Evolutionary conservation across 1,140 invertebrate genomes (phyloP).

Genomic region (Drosophila ironensis): DNA sequence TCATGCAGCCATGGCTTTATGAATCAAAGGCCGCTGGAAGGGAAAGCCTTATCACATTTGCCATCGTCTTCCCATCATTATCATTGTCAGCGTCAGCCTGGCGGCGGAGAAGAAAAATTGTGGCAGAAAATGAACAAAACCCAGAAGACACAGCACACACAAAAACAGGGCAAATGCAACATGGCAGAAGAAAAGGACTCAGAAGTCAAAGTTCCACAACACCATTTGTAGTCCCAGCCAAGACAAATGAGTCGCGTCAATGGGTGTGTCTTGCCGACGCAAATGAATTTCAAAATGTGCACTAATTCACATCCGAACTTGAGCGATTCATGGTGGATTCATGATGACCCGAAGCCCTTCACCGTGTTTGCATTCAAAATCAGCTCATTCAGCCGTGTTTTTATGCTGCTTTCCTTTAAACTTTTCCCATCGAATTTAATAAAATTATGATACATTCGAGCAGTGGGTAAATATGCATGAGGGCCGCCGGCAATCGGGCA

Average conservation of each 20-base stretch:
- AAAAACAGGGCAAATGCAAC: conserved; percentile 12
- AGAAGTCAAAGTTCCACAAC: conserved; percentile 13
- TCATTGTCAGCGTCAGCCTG: conserved; percentile 19
- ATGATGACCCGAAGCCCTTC: too few species aligned
- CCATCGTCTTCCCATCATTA: conserved; percentile 31
- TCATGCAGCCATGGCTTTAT: conserved; percentile 43
- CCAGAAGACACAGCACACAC: too few species aligned
- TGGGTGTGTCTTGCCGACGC: background rate
- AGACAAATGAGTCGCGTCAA: conserved; percentile 6
- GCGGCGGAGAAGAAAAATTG: conserved; percentile 2
- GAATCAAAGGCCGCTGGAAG: conserved; percentile 26
- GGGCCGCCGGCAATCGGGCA: too few species aligned
- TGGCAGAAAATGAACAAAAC: conserved; percentile 11
- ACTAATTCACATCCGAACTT: too few species aligned
- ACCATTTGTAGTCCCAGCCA: conserved; percentile 11
- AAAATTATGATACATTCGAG: too few species aligned
- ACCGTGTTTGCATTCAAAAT: too few species aligned
- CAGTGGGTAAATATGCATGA: too few species aligned
- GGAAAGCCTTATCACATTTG: conserved; percentile 20
- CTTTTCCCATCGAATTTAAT: too few species aligned
- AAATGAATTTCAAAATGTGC: too few species aligned
- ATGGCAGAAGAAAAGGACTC: background rate
- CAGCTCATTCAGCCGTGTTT: too few species aligned
- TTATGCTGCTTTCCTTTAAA: too few species aligned
- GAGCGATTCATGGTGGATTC: too few species aligned